Base-by-base conservation (phyloP, 2,888 invertebrate species). In the Synanthedon vespiformis region DNA sequence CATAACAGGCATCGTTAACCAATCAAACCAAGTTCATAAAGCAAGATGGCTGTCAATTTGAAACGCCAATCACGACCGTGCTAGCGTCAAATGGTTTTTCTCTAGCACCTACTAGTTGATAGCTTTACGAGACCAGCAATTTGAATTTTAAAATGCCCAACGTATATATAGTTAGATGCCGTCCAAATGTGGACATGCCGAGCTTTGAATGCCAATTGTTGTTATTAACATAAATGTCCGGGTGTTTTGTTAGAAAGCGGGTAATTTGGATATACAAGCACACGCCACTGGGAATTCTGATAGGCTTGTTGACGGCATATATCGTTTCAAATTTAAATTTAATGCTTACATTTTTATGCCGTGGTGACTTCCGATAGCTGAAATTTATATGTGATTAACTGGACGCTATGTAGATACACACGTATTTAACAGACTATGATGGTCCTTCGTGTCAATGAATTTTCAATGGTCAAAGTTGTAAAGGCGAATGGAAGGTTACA, bases 171-270 rank as follows among this genome's bases (percentile, higher is more conserved):
- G 54, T 44, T 80, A 80, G 79, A 85, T 82, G 77, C 78, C 81
- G 85, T 85, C 83, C 87, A 86, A 84, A 85, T 82, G 86, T 85
- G 82, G 80, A 81, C 84, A 80, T 68, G 68, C 67, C 72, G 68
- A 72, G 71, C 69, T 68, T 66, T 62, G 87, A 84, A 87, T 87
- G 84, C 71, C 81, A 86, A 87, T 85, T 77, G 78, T 76, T 59
- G 60, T 60, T 67, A 87, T 87, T 87, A 78, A 71, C 87, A 87
- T 87, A 86, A 80, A 82, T 78, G 77, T 79, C 84, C 83, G 78
- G 81, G 83, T 86, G 85, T 83, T 53, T 84, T 80, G 78, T 74
- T 85, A 85, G 87, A 86, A 87, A 87, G 86, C 85, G 85, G 86
- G 84, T 82, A 79, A 87, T 86, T 86, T 86, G 84, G 85, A 80